A percentile compares a stretch with the other conserved stretches of the same genome.
Conservation (phyloP, 2,888 invertebrate species). For the Terebella lapidaria region DNA sequence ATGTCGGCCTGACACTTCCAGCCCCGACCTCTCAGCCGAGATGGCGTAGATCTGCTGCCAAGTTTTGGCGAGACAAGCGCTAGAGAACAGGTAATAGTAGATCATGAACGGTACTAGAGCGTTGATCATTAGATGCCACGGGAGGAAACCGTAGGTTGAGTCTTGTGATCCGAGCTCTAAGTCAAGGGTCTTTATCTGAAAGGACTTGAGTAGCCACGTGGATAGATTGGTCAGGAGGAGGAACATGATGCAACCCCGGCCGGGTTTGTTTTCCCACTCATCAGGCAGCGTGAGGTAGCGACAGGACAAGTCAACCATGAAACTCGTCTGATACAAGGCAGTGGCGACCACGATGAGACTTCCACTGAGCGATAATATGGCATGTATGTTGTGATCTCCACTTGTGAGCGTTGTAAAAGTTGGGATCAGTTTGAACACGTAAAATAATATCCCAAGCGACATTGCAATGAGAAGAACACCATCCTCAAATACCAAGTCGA, state of each 20-base stretch:
- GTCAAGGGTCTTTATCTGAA: constrained; percentile 10
- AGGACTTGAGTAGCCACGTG: constrained; percentile 58
- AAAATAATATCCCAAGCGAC: constrained; percentile 2
- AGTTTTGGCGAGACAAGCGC: constrained; percentile 8
- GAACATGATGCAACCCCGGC: constrained; percentile 54
- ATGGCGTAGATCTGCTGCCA: constrained; percentile 11
- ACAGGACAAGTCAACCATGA: constrained; percentile 12
- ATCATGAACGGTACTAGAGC: constrained; percentile 5
- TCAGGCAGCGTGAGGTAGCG: constrained; percentile 1
- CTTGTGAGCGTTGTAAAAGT: neutral
- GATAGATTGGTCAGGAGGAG: constrained; percentile 60
- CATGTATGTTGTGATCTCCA: neutral
- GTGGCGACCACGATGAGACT: neutral
- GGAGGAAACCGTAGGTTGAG: constrained; percentile 3
- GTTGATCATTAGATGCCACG: constrained; percentile 7
- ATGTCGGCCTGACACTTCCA: neutral
- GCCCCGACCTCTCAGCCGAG: neutral
- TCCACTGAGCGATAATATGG: neutral
- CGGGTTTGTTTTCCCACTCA: constrained; percentile 12
- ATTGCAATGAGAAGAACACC: neutral
- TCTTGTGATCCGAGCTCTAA: neutral
- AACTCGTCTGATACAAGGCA: constrained; percentile 9
- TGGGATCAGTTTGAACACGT: constrained; percentile 8
- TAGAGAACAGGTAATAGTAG: constrained; percentile 9
- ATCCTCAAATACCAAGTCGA: neutral